Percentiles rank a stretch among this genome's conserved stretches.
phyloP scores from a whole-genome alignment of 23 tunicate species.

The Ascidia mentula region DNA sequence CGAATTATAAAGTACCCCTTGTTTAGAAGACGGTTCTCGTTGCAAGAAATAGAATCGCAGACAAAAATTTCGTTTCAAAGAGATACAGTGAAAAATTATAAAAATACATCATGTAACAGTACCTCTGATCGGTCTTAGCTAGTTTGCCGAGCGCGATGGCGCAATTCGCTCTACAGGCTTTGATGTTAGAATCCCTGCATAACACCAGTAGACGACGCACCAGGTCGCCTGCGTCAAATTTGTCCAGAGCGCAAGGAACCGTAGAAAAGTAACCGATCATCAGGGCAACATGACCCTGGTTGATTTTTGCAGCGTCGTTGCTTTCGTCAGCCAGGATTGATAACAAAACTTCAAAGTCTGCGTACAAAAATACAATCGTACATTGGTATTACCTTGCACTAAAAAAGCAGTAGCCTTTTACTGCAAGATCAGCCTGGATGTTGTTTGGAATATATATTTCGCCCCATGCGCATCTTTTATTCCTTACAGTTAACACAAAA shows the following conservation, averaged over 20 bases:
- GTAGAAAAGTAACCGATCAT: slow-evolving; percentile 54
- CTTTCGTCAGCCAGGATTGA: slow-evolving; percentile 11
- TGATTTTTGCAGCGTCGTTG: slow-evolving; percentile 25
- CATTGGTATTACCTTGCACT: too few species aligned
- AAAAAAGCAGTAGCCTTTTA: too few species aligned
- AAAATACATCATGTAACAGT: not conserved
- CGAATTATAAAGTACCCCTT: too few species aligned
- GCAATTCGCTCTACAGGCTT: slow-evolving; percentile 53
- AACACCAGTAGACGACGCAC: slow-evolving; percentile 60
- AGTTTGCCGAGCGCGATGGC: slow-evolving; percentile 72
- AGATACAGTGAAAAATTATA: too few species aligned
- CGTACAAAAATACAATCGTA: not conserved
- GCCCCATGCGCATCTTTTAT: too few species aligned
- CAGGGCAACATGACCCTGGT: slow-evolving; percentile 75
- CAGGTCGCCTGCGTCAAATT: slow-evolving; percentile 21
- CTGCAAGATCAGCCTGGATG: too few species aligned
- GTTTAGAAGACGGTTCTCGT: too few species aligned
- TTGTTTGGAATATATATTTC: too few species aligned
- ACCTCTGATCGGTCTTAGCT: slow-evolving; percentile 47
- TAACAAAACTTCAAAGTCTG: slow-evolving; percentile 28
- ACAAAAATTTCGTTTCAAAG: too few species aligned
- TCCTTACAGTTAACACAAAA: too few species aligned
- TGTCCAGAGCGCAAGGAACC: slow-evolving; percentile 14
- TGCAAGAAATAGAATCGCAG: too few species aligned
- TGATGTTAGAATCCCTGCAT: slow-evolving; percentile 54